Percentiles rank a stretch among this genome's conserved stretches.
These are phyloP conservation scores for Linhomoeus sp. DNA, from an alignment of 2,888 invertebrate species.

Conservation along the genomic window DNA sequence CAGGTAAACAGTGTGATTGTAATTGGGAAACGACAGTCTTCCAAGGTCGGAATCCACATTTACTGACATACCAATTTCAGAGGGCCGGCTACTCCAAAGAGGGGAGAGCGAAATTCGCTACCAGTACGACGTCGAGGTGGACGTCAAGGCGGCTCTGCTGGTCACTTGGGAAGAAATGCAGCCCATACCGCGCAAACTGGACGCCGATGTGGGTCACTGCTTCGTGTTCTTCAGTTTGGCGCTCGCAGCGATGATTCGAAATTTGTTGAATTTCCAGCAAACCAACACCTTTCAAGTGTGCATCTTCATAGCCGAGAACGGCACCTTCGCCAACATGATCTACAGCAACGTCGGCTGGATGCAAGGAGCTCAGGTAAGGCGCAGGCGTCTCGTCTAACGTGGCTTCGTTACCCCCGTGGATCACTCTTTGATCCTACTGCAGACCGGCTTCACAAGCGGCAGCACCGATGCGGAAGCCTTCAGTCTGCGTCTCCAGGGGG, in stretches of 20 bases:
- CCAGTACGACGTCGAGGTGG: conserved; percentile 23
- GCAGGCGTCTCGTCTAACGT: too few relatives aligned
- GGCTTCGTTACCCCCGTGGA: too few relatives aligned
- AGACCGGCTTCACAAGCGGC: too few relatives aligned
- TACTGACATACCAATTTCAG: conserved; percentile 6
- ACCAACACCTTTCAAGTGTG: conserved; percentile 27
- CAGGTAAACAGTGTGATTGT: conserved; percentile 10
- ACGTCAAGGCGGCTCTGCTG: conserved; percentile 15
- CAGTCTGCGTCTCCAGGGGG: too few relatives aligned
- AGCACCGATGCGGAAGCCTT: too few relatives aligned
- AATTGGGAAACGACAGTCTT: not conserved
- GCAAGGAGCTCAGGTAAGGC: conserved; percentile 17
- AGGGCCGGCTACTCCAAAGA: conserved; percentile 21
- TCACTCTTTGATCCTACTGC: too few relatives aligned
- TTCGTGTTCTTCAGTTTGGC: not conserved
- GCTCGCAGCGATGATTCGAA: not conserved
- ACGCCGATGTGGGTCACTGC: conserved; percentile 14
- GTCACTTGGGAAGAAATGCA: conserved; percentile 28
- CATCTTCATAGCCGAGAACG: conserved; percentile 22
- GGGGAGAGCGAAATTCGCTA: conserved; percentile 26
- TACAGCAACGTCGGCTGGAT: conserved; percentile 27
- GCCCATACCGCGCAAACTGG: conserved; percentile 15
- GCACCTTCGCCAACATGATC: conserved; percentile 25
- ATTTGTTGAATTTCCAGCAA: conserved; percentile 13
- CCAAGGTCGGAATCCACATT: not conserved